Base-by-base conservation (phyloP, 30 jellyfish, hydroid and myxozoan species). In the Turritopsis dohrnii region DNA sequence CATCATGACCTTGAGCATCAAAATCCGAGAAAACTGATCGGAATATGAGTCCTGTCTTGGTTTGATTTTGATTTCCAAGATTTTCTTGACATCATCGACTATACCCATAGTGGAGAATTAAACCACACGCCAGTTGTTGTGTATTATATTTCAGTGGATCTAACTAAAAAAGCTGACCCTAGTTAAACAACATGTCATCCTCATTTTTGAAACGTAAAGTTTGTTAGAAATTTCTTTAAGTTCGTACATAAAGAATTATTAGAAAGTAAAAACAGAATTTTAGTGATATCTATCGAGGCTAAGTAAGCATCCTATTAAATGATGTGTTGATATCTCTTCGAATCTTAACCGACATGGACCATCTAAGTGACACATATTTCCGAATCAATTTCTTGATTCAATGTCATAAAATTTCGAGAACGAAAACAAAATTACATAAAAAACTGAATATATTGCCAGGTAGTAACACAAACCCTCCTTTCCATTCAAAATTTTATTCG, bases 11-110 rank as follows among this genome's bases (percentile, higher is more conserved):
- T 69, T 69, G 3, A 69, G n/a, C 30, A 69, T 8, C 9, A 69
- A 69, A n/a, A 69, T 69, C 8, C 77, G 77, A 9, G 77, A 69
- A 21, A 69, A 69, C 30, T 69, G 77, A 69, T 69, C 77, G 22
- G 77, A 69, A 69, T 69, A 69, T 0, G 77, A 69, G 3, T 69
- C 77, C 19, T 69, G 77, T 19, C 77, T 69, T 27, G 77, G 77
- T 69, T 69, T 69, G 9, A 69, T 69, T 69, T 69, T 69, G 31
- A 69, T 27, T 27, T 23, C 28, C 30, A 69, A 21, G 19, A 69
- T 69, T n/a, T 27, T 27, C 77, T 19, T 69, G 1, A 69, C 77
- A 69, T 69, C 77, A 21, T 69, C 77, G 9, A 69, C 77, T 0
- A 69, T 69, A 9, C 77, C 77, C 77, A 69, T 69, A 0, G 9